These are phyloP conservation scores for Vidua chalybeata DNA, from an alignment of 2,113 vertebrate genomes.

Conservation along the genomic window DNA sequence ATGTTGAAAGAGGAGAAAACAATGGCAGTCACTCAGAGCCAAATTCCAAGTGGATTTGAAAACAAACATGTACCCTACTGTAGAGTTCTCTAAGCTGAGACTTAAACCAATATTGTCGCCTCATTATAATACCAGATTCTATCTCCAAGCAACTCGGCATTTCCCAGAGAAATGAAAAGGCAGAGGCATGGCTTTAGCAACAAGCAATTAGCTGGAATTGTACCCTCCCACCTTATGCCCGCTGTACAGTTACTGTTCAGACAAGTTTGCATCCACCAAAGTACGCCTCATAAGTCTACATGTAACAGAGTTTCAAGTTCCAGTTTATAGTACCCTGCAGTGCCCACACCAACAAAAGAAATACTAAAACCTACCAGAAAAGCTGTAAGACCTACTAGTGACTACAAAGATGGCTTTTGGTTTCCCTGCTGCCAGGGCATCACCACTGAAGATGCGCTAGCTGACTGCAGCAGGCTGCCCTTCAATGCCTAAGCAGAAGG, in stretches of 20 bases:
- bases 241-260: not conserved
- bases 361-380: not conserved
- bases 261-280: not conserved
- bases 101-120: not conserved
- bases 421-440: not conserved
- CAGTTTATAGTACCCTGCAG: not conserved
- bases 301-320: not conserved
- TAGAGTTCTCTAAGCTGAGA: not conserved
- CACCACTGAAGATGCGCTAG: accelerated
- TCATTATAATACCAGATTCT: not conserved
- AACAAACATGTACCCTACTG: not conserved
- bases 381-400: not conserved
- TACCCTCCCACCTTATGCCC: not conserved
- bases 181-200: not conserved
- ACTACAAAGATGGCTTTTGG: not conserved
- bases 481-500: not conserved
- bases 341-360: not conserved
- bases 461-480: not conserved
- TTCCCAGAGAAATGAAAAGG: not conserved
- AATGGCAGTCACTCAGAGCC: not conserved
- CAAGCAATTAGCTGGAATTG: not conserved
- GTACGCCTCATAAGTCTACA: accelerated
- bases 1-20: not conserved
- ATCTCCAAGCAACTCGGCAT: not conserved
- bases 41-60: not conserved